Percentiles rank a stretch among this genome's conserved stretches.
Evolutionary conservation across 2,113 vertebrate genomes (phyloP).

Genomic region (Oceanodroma tethys): DNA sequence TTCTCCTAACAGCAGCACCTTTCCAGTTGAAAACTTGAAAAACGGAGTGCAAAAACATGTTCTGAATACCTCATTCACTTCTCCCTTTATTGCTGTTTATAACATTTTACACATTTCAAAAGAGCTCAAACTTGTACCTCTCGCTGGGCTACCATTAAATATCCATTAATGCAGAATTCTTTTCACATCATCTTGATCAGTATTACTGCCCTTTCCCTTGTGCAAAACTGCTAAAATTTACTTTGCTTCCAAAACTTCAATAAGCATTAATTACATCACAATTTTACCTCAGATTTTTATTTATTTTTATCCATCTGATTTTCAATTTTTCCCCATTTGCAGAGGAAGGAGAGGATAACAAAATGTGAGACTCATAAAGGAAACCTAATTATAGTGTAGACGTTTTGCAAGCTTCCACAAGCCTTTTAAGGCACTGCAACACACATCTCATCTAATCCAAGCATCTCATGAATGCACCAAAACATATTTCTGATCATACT

Average conservation of each 20-base stretch:
- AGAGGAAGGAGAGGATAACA: background rate
- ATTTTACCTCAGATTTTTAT: background rate
- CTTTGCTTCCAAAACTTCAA: background rate
- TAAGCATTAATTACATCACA: background rate
- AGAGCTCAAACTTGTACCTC: background rate
- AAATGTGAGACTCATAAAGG: background rate
- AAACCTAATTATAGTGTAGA: background rate
- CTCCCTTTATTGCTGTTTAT: background rate
- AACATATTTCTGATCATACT: background rate
- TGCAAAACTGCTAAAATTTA: background rate
- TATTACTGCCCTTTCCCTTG: background rate
- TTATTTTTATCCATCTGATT: background rate
- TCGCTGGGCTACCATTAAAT: background rate
- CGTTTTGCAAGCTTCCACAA: background rate
- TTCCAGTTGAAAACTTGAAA: constrained; percentile 13
- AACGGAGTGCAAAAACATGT: background rate
- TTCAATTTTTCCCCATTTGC: background rate
- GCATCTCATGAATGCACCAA: constrained; percentile 7
- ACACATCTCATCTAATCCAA: background rate
- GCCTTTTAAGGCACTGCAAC: background rate
- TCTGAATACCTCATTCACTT: constrained; percentile 13
- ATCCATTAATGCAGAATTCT: background rate
- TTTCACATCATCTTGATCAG: background rate
- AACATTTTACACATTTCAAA: background rate
- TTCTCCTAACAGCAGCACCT: background rate